Evolutionary conservation across 2,888 invertebrate genomes (phyloP).

Genomic region (Rhynchonema sp.): DNA sequence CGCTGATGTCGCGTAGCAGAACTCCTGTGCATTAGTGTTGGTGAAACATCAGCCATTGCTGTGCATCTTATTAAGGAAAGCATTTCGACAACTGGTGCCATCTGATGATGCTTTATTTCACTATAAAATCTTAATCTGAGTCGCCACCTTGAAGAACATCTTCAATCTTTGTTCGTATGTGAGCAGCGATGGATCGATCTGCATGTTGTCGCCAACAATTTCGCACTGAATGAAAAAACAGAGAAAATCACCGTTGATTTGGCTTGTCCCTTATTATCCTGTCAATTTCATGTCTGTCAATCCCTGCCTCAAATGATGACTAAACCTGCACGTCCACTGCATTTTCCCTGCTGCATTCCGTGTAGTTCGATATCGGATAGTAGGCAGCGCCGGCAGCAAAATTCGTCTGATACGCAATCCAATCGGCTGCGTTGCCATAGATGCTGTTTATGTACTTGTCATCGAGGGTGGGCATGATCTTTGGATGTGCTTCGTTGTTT

Average conservation of each 20-base stretch:
- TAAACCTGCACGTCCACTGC: background rate
- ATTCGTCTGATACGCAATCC: background rate
- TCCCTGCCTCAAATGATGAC: background rate
- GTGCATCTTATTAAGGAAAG: too few species aligned
- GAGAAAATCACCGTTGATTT: too few species aligned
- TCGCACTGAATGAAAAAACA: constrained; percentile 1
- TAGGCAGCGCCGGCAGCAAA: background rate
- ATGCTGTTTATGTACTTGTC: background rate
- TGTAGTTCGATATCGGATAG: background rate
- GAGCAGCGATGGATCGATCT: background rate
- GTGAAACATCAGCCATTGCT: too few species aligned
- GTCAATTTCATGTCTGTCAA: too few species aligned
- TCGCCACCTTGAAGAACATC: background rate
- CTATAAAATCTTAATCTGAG: too few species aligned
- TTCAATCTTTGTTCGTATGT: background rate
- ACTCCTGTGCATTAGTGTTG: too few species aligned
- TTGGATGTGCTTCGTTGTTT: background rate
- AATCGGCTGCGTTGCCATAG: background rate
- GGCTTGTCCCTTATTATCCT: too few species aligned
- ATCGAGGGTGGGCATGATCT: background rate
- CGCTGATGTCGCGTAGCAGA: background rate
- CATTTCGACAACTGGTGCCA: too few species aligned
- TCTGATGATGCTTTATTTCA: too few species aligned
- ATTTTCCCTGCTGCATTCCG: background rate
- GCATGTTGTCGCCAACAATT: background rate